phyloP scores from a whole-genome alignment of 2,797 vertebrate genomes.

The Austrolebias charrua region DNA sequence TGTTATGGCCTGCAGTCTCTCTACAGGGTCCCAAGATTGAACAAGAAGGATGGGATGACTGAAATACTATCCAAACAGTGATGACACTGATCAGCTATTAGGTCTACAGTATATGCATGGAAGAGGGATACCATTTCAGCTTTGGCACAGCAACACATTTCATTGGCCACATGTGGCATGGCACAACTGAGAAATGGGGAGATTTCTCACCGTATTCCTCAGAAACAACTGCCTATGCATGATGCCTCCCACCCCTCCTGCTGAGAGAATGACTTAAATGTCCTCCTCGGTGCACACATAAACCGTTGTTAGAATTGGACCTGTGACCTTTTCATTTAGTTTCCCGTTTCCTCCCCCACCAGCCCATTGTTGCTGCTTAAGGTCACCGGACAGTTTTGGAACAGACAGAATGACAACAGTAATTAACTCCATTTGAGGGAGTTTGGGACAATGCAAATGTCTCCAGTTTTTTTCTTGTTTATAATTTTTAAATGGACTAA shows the following conservation, averaged over 20 bases:
- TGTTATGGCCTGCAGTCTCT: constrained; percentile 61
- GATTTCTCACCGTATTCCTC: constrained; percentile 25
- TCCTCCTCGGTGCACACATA: constrained; percentile 51
- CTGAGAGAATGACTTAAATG: constrained; percentile 32
- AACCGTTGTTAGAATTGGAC: constrained; percentile 52
- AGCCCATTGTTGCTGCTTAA: constrained; percentile 27
- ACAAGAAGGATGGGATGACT: constrained; percentile 43
- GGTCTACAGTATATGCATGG: constrained; percentile 13
- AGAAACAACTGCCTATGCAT: constrained; percentile 35
- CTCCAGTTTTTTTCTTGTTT: constrained; percentile 59
- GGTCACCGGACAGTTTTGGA: constrained; percentile 48
- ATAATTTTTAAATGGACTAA: constrained; percentile 54
- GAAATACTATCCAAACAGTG: constrained; percentile 6
- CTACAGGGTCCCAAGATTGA: constrained; percentile 55
- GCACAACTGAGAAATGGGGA: constrained; percentile 4
- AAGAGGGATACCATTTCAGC: constrained; percentile 10
- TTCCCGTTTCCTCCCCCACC: constrained; percentile 34
- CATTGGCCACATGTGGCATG: not conserved
- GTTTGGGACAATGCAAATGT: constrained; percentile 63
- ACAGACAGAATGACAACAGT: constrained; percentile 60
- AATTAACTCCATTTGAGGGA: constrained; percentile 68
- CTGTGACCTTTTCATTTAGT: constrained; percentile 64
- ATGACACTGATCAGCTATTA: constrained; percentile 40
- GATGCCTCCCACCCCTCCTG: constrained; percentile 27
- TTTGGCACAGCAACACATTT: constrained; percentile 23